Evolutionary conservation across 2,888 invertebrate species (phyloP).

Genomic region (Dastarcus helophoroides): DNA sequence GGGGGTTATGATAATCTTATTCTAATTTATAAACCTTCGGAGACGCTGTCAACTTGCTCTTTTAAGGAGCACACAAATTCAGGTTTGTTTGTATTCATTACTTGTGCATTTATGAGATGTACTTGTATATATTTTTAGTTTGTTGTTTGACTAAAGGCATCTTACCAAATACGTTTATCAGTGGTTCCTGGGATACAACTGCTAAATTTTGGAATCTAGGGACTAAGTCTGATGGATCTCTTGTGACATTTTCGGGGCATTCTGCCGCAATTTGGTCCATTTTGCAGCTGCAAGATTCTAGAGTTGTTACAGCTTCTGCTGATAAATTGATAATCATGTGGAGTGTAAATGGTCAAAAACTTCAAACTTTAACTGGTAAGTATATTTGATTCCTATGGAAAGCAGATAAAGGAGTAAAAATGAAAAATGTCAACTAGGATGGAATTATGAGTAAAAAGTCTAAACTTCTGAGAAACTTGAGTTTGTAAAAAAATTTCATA

Average conservation of each 20-base stretch:
- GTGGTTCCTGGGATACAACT: constrained; percentile 89
- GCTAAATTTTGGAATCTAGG: constrained; percentile 71
- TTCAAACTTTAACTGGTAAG: constrained; percentile 53
- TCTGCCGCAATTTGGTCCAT: constrained; percentile 81
- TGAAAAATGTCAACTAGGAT: too few species aligned
- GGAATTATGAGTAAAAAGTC: too few species aligned
- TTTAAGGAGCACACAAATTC: constrained; percentile 70
- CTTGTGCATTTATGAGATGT: not conserved
- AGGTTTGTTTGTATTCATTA: constrained; percentile 35
- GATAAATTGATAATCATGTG: constrained; percentile 84
- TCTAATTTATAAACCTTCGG: constrained; percentile 62
- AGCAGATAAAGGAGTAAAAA: too few species aligned
- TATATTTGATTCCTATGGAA: too few species aligned
- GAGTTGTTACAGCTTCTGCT: constrained; percentile 78
- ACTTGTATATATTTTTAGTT: constrained; percentile 27
- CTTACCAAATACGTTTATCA: constrained; percentile 49
- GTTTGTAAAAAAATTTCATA: not conserved
- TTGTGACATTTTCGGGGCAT: constrained; percentile 55
- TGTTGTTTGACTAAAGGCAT: constrained; percentile 40
- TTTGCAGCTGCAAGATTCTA: constrained; percentile 43
- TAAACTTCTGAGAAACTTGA: too few species aligned
- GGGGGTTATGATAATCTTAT: constrained; percentile 84
- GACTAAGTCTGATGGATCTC: constrained; percentile 38
- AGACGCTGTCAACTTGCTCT: constrained; percentile 53
- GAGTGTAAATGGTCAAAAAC: constrained; percentile 56